Evolutionary conservation across 2,113 vertebrate species (phyloP).

Genomic region (Cichladusa arquata): DNA sequence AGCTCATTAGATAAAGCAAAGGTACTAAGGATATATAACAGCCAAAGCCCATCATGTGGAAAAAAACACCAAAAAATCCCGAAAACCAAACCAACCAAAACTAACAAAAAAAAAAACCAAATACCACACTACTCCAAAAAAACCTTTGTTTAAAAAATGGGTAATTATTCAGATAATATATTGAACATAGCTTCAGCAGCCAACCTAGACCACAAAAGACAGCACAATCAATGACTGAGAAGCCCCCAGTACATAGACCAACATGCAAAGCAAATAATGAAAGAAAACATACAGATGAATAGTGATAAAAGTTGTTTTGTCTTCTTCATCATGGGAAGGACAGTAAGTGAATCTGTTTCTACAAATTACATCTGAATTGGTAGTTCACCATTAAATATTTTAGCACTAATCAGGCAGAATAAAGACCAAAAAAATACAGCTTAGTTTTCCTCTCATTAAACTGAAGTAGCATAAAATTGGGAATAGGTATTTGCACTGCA

Average conservation of each 20-base stretch:
- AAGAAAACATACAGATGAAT: accelerated
- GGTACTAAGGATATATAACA: background rate
- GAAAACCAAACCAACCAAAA: background rate
- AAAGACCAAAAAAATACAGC: background rate
- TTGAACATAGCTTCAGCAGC: background rate
- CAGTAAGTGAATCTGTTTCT: background rate
- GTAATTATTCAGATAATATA: background rate
- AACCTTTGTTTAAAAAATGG: background rate
- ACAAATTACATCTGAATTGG: background rate
- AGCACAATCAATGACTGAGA: background rate
- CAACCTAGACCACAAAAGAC: background rate
- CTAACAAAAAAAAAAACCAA: background rate
- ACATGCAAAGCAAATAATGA: background rate
- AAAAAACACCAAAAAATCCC: background rate
- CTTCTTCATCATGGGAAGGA: background rate
- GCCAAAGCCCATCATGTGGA: background rate
- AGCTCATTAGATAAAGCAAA: background rate
- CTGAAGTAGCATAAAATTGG: background rate
- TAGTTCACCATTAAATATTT: background rate
- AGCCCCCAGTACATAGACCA: background rate
- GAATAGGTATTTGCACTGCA: background rate
- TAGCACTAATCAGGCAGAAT: background rate
- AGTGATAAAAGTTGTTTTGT: background rate
- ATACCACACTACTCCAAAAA: background rate
- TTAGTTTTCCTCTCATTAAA: background rate